Conservation (phyloP, 2,888 invertebrate genomes). For the Agrochola litura region DNA sequence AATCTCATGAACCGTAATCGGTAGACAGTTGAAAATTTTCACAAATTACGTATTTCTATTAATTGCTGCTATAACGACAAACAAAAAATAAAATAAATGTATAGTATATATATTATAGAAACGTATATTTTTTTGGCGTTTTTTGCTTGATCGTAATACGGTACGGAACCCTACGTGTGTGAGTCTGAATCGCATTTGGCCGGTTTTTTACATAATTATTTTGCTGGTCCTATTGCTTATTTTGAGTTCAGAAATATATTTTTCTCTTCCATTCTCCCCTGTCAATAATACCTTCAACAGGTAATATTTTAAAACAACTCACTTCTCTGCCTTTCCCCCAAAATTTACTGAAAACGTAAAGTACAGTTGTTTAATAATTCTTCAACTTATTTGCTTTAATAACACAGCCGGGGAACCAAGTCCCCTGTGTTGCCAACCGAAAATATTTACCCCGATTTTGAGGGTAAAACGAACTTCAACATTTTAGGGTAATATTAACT, state of each 20-base stretch:
- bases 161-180: too few species aligned
- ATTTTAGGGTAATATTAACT: conserved; percentile 55
- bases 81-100: too few species aligned
- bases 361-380: conserved; percentile 62
- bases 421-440: conserved; percentile 51
- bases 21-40: too few species aligned
- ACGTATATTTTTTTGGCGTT: too few species aligned
- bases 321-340: background rate
- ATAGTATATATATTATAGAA: too few species aligned
- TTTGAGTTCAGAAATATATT: background rate
- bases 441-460: conserved; percentile 64
- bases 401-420: conserved; percentile 51
- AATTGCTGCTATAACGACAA: too few species aligned
- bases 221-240: background rate
- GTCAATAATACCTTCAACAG: conserved; percentile 7
- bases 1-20: too few species aligned
- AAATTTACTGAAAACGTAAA: conserved; percentile 44
- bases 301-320: conserved; percentile 28
- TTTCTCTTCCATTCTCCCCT: background rate
- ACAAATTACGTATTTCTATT: too few species aligned
- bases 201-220: background rate
- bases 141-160: too few species aligned
- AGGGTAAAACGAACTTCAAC: conserved; percentile 45
- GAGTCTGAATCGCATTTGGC: too few species aligned
- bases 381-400: conserved; percentile 62